Evolutionary conservation across 1,140 invertebrate species (phyloP).

Genomic region (Teleogryllus occipitalis): DNA sequence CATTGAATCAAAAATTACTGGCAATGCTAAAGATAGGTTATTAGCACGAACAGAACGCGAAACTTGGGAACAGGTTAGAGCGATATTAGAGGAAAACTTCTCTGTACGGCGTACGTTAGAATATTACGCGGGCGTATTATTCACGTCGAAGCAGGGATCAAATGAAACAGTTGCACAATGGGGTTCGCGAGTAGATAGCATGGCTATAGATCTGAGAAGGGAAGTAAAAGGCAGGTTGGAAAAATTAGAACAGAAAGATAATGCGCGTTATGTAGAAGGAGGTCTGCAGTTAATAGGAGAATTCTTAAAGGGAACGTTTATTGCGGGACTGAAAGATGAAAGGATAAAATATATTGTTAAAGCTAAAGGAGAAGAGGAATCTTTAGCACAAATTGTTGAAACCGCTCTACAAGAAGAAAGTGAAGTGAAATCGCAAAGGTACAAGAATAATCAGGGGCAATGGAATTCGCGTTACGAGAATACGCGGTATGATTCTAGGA

Average conservation of each 20-base stretch:
- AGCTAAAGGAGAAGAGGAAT: not conserved
- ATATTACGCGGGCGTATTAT: not conserved
- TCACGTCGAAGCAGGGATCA: not conserved
- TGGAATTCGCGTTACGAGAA: not conserved
- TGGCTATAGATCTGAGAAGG: not conserved
- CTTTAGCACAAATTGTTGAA: not conserved
- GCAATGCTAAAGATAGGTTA: conserved; percentile 5
- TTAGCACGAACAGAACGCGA: not conserved
- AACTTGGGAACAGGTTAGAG: not conserved
- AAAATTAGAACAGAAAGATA: not conserved
- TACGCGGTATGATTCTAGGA: not conserved
- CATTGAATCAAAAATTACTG: conserved; percentile 6
- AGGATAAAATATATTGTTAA: conserved; percentile 4
- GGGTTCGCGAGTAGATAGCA: not conserved
- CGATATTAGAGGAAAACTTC: conserved; percentile 8
- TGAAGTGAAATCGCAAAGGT: conserved; percentile 6
- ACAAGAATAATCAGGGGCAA: not conserved
- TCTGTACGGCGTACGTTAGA: not conserved
- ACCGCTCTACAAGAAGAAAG: not conserved
- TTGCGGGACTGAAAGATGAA: conserved; percentile 8
- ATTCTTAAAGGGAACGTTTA: not conserved
- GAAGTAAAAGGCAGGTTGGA: not conserved
- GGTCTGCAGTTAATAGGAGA: not conserved
- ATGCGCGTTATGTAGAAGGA: not conserved
- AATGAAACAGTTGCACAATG: not conserved